Conservation (phyloP, 2,113 vertebrate species). For the Indicator indicator region DNA sequence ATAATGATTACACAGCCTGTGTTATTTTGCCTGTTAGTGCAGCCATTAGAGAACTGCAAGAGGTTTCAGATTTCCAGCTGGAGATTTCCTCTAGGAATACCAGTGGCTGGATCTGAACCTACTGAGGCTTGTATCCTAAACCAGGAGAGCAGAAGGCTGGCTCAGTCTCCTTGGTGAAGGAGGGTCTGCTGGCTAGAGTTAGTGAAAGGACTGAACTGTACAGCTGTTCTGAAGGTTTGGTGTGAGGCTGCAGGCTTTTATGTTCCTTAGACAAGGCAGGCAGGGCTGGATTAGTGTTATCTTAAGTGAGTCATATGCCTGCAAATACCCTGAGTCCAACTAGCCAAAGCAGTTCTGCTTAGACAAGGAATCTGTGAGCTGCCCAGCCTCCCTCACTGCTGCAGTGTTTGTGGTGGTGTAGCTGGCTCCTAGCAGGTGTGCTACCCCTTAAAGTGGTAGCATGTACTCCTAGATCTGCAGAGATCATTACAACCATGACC, state of each 20-base stretch:
- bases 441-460: neutral
- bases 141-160: neutral
- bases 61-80: neutral
- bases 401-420: neutral
- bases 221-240: neutral
- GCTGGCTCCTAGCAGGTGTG: neutral
- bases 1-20: neutral
- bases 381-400: neutral
- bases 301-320: neutral
- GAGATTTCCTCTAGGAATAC: neutral
- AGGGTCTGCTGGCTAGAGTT: neutral
- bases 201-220: neutral
- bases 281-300: neutral
- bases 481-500: neutral
- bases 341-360: neutral
- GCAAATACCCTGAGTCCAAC: neutral
- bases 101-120: neutral
- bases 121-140: neutral
- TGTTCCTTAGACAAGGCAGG: neutral
- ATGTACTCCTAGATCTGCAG: neutral
- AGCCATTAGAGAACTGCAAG: neutral
- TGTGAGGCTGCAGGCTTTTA: neutral
- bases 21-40: neutral
- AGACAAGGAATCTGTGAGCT: neutral
- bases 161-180: fast-evolving